Conservation (phyloP, 2,797 vertebrate species). For the Typhlichthys subterraneus region DNA sequence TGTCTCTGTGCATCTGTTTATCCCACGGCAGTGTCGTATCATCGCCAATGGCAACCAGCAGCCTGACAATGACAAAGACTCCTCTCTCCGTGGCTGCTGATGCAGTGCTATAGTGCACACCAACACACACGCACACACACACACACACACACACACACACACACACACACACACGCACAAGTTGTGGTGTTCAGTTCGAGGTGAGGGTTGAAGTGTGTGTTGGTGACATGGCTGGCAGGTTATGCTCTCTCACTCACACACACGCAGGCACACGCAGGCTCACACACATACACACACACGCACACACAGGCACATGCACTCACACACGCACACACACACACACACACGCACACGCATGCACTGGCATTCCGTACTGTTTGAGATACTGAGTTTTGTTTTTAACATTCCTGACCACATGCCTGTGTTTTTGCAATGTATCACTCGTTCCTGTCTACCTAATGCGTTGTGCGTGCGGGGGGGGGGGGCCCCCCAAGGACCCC, state of each 20-base stretch:
- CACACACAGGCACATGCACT: no score
- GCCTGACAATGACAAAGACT: slow-evolving; percentile 67
- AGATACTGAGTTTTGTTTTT: slow-evolving; percentile 20
- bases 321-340: slow-evolving; percentile 1
- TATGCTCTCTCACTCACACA: slow-evolving; percentile 6
- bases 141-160: background rate
- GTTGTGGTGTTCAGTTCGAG: slow-evolving; percentile 26
- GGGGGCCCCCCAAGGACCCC: no score
- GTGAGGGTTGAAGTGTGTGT: slow-evolving; percentile 34
- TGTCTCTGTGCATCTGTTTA: slow-evolving; percentile 68
- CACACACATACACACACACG: background rate
- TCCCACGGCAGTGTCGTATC: slow-evolving; percentile 61
- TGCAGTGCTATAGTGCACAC: slow-evolving; percentile 29
- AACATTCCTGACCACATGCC: background rate
- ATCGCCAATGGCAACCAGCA: slow-evolving; percentile 67
- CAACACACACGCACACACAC: slow-evolving; percentile 1
- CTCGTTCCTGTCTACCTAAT: background rate
- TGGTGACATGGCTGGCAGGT: slow-evolving; percentile 31
- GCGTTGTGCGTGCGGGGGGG: no score
- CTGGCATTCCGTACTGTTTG: background rate
- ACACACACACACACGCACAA: slow-evolving; percentile 1
- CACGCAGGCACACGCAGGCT: no score
- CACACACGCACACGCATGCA: slow-evolving; percentile 1
- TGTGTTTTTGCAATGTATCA: background rate
- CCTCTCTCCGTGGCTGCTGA: slow-evolving; percentile 47